Percentiles rank a stretch among this genome's conserved stretches.
These are phyloP conservation scores for Stomatorhinus ivindoensis DNA, from an alignment of 2,113 vertebrate genomes.

Conservation along the genomic window DNA sequence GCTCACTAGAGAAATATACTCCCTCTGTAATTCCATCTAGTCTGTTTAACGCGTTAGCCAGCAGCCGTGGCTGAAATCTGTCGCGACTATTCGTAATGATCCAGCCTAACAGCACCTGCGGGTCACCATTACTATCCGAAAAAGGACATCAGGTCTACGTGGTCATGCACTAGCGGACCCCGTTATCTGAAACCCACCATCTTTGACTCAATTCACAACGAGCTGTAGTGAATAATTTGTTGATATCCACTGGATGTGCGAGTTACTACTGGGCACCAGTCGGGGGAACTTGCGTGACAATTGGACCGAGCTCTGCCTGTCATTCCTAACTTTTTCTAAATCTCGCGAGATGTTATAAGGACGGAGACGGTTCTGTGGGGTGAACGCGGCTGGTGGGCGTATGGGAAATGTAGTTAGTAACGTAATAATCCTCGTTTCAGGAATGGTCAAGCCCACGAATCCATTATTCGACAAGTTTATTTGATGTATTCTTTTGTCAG, in stretches of 20 bases:
- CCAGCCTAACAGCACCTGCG: neutral
- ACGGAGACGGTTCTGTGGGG: neutral
- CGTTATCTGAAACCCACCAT: constrained; percentile 16
- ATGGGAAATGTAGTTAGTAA: neutral
- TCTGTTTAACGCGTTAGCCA: neutral
- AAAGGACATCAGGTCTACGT: too few species aligned
- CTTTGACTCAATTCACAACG: constrained; percentile 9
- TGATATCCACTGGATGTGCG: too few species aligned
- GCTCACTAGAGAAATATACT: neutral
- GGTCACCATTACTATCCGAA: neutral
- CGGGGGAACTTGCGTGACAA: neutral
- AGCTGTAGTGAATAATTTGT: neutral
- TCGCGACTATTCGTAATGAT: neutral
- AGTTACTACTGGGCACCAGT: neutral
- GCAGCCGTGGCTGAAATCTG: neutral
- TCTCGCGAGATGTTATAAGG: neutral
- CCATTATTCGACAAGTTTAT: neutral
- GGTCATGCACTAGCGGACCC: neutral
- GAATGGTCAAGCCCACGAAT: neutral
- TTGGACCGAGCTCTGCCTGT: neutral
- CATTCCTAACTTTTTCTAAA: neutral
- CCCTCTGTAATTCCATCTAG: neutral
- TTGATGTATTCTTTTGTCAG: neutral
- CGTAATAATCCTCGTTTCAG: neutral
- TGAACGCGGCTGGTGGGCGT: neutral